Base-by-base conservation (phyloP, 2,113 vertebrate species). In the Cavia aperea region DNA sequence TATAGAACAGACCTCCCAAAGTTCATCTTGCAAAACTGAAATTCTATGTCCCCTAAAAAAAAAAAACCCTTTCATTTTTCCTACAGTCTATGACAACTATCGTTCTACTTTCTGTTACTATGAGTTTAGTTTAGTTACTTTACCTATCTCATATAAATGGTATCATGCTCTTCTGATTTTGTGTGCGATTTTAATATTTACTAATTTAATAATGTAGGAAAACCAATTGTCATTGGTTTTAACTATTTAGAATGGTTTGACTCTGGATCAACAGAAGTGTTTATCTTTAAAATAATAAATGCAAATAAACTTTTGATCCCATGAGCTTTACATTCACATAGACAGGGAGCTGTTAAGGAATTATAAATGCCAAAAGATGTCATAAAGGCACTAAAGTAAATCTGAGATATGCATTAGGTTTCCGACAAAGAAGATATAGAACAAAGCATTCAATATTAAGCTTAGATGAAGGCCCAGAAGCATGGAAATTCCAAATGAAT, bases 201-300 rank as follows among this genome's bases (percentile, higher is more conserved):
- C 16, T 94, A 94, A 79, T n/a, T 93, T 90, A 94, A 56, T 82
- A 95, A 96, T 36, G 8, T 90, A 90, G 54, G 26, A 85, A 91
- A 88, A 43, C 36, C 4, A 7, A 21, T 95, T 96, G 96, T 94
- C 92, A 92, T 93, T 75, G 15, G 86, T 56, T 89, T 95, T 93
- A 96, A 33, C 56, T 92, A 95, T 94, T 16, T 5, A 96, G 10
- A 43, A 60, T 81, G 33, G 31, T 95, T 70, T 96, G 75, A 70
- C 23, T 66, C 56, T 77, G 63, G 51, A 95, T 92, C 92, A 93
- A 0, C 93, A 87, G 68, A 96, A 93, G 78, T 31, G 84, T 72
- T 95, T 95, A 90, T 4, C 63, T 54, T 16, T 70, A 88, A 87
- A 81, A 72, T 39, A 39, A 39, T 39, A 39, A 39, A 39, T 39